Percentiles rank a stretch among this genome's conserved stretches.
Conservation (phyloP, 1,140 invertebrate species). For the Cephus cinctus region DNA sequence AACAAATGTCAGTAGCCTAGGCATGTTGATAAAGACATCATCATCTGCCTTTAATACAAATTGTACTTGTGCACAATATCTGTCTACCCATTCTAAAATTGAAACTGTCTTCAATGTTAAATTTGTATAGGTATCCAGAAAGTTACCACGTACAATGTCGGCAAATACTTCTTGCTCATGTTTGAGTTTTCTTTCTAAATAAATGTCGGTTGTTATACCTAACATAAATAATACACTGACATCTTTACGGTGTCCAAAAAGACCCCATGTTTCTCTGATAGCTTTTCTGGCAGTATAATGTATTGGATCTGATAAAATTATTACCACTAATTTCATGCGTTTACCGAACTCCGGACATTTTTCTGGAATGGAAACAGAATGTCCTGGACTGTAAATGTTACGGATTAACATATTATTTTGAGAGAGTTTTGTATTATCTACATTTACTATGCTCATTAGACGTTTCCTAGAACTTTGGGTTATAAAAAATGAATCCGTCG, state of each 20-base stretch:
- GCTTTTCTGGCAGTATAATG: slow-evolving; percentile 46
- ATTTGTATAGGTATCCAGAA: slow-evolving; percentile 49
- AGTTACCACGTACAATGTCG: slow-evolving; percentile 26
- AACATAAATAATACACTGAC: slow-evolving; percentile 46
- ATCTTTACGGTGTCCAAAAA: slow-evolving; percentile 39
- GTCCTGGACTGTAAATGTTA: slow-evolving; percentile 16
- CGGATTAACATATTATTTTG: neutral
- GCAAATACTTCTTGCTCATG: neutral
- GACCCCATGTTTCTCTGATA: slow-evolving; percentile 53
- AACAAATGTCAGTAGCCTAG: slow-evolving; percentile 43
- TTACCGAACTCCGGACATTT: slow-evolving; percentile 44
- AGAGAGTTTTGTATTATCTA: no score
- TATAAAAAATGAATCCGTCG: no score
- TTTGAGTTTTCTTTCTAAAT: neutral
- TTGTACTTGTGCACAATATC: slow-evolving; percentile 39
- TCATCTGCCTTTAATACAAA: slow-evolving; percentile 52
- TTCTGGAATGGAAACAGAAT: slow-evolving; percentile 24
- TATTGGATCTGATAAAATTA: slow-evolving; percentile 47
- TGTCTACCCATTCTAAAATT: slow-evolving; percentile 45
- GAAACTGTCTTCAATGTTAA: slow-evolving; percentile 50
- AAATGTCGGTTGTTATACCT: slow-evolving; percentile 27
- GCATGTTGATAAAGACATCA: slow-evolving; percentile 52
- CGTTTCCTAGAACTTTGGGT: no score
- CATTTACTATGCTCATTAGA: no score
- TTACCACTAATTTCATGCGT: slow-evolving; percentile 39